Base-by-base conservation (phyloP, 2,888 invertebrate species). In the Aelia acuminata region DNA sequence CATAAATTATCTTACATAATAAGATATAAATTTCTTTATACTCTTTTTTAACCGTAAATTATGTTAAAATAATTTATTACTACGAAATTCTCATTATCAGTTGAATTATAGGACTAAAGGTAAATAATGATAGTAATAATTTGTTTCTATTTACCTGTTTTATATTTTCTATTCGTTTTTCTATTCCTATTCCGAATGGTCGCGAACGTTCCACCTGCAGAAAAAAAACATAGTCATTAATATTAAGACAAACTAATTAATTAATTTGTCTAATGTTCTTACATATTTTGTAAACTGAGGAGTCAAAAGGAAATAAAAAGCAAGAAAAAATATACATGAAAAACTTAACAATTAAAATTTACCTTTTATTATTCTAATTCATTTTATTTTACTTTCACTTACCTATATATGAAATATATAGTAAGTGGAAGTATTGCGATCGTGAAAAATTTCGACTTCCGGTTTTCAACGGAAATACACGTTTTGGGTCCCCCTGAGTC, bases 141-240 rank as follows among this genome's bases (percentile, higher is more conserved):
- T 53, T 26, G 1, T 2, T 31, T 63, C 5, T 20, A 63, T 63
- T 31, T 63, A 63, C 63, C 63, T 63, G 63, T 63, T 63, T 63
- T 15, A 63, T 63, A 31, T 63, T 63, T 31, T 63, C 63, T 63
- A 63, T 63, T 15, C 26, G 63, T 63, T 63, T 63, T 3, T 63
- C 63, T 63, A 63, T 31, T 63, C 63, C 63, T 63, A 63, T 26
- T 31, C 15, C 63, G 63, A 63, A 63, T 31, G 63, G 63, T 63
- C 63, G 63, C 26, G 63, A 63, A 63, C 63, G 63, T 63, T 63
- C 63, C 26, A 63, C 63, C 63, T 63, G 63, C 5, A 63, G 3
- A 57, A 26, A 1, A 63, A 63, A 63, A 63, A 53, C 22, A 53
- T n/a, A 53, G n/a, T n/a, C 10, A 53, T n/a, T 7, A n/a, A n/a